Conservation (phyloP, 2,888 invertebrate genomes). For the Eledona agricola region DNA sequence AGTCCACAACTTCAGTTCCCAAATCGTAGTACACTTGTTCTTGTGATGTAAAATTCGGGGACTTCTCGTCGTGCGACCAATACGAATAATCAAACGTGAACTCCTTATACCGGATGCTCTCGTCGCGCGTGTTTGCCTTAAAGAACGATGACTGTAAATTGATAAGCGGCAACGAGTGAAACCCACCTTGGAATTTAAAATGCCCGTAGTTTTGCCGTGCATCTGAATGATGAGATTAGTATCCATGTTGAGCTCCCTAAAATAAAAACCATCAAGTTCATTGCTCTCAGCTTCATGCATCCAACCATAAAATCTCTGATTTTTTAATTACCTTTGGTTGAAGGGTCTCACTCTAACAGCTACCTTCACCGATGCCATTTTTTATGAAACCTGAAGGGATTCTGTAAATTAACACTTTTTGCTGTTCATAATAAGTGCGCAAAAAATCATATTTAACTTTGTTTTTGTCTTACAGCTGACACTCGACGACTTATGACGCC, state of each 20-base stretch:
- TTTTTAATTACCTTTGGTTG: slow-evolving; percentile 77
- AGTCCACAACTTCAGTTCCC: slow-evolving; percentile 80
- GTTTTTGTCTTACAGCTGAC: slow-evolving; percentile 45
- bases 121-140: slow-evolving; percentile 60
- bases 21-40: slow-evolving; percentile 82
- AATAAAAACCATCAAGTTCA: slow-evolving; percentile 55
- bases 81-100: slow-evolving; percentile 92
- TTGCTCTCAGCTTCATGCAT: slow-evolving; percentile 48
- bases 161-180: neutral
- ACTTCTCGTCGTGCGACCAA: slow-evolving; percentile 80
- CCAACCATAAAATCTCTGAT: slow-evolving; percentile 41
- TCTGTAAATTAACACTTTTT: slow-evolving; percentile 20
- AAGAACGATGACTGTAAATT: slow-evolving; percentile 18
- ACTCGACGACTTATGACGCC: slow-evolving; percentile 30
- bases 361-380: slow-evolving; percentile 93
- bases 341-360: slow-evolving; percentile 91
- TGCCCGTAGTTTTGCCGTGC: slow-evolving; percentile 83
- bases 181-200: slow-evolving; percentile 77
- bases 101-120: slow-evolving; percentile 72
- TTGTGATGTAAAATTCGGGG: slow-evolving; percentile 80
- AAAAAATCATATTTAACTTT: slow-evolving; percentile 37
- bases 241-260: slow-evolving; percentile 85
- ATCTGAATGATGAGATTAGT: slow-evolving; percentile 85
- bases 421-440: slow-evolving; percentile 11
- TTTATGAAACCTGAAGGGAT: no score